Base-by-base conservation (phyloP, 2,113 vertebrate genomes). In the Catharus fuscescens region DNA sequence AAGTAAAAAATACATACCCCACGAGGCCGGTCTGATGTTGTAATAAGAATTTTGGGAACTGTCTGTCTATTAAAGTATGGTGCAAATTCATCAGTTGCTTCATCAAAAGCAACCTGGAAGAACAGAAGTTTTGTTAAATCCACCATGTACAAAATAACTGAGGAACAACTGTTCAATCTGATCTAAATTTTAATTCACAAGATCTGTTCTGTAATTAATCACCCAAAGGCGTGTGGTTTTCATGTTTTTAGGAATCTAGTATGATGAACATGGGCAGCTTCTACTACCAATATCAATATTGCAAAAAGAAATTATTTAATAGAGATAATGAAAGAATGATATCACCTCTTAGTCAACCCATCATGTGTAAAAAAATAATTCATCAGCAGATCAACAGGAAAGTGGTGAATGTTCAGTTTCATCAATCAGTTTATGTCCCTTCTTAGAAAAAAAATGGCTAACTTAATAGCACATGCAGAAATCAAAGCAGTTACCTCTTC, bases 31-130 rank as follows among this genome's bases (percentile, higher is more conserved):
- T 99, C 99, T 69, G 99, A 99, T 59, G 99, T 99, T 38, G 99
- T 99, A 92, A 99, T 99, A 66, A 99, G 99, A 90, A 99, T 99
- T 98, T 99, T 99, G n/a, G 99, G 99, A 96, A 98, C 98, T 12
- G 98, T 99, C 60, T 99, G 96, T 76, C 98, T 98, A 29, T 99
- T 99, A 92, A 99, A 99, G 86, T 99, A 99, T 31, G 99, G 97
- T 61, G 99, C 98, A 97, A 99, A 99, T 96, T 99, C 99, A 98
- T 99, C 99, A 21, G 99, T 99, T 93, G 98, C 98, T 96, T 99
- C 99, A 88, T 99, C 99, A 93, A 98, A 99, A 82, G 98, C 98
- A 92, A 99, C 98, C 99, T 99, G 83, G 25, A 95, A 95, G 67
- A 82, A 88, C 38, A 86, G 25, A 80, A 88, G 2, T 25, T 42